Conservation (phyloP, 2,888 invertebrate species). For the Macropis europaea region DNA sequence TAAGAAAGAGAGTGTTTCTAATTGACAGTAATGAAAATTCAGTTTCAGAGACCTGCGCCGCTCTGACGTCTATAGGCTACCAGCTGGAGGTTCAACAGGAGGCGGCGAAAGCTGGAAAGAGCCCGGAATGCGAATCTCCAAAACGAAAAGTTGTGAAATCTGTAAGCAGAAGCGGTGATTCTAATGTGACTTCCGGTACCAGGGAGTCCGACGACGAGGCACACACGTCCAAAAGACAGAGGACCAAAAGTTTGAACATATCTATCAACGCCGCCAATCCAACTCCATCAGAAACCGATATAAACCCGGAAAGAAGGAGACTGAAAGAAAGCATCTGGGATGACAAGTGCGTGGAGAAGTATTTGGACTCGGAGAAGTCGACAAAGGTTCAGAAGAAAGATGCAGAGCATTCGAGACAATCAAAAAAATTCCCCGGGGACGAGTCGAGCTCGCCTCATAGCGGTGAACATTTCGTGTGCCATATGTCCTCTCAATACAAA, state of each 20-base stretch:
- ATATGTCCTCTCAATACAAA: constrained; percentile 31
- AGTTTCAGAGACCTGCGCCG: constrained; percentile 3
- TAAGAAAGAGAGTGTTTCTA: constrained; percentile 15
- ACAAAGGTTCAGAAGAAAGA: constrained; percentile 1
- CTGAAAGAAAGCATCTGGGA: constrained; percentile 2
- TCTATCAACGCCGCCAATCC: background rate
- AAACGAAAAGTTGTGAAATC: background rate
- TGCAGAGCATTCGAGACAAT: constrained; percentile 5
- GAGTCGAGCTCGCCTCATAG: background rate
- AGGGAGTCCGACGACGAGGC: constrained; percentile 11
- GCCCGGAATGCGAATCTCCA: constrained; percentile 9
- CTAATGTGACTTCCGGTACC: background rate
- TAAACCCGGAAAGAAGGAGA: background rate
- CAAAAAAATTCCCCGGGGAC: background rate
- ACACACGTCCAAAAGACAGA: background rate
- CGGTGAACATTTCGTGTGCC: constrained; percentile 38
- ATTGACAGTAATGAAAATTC: constrained; percentile 10
- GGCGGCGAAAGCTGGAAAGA: constrained; percentile 9
- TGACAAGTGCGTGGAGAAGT: background rate
- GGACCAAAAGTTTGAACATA: background rate
- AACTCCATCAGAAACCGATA: background rate
- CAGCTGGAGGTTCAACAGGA: constrained; percentile 20
- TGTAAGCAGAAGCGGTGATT: background rate
- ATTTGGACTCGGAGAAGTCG: background rate
- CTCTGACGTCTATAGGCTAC: constrained; percentile 33